These are phyloP conservation scores for Nycticebus coucang DNA, from an alignment of 2,113 vertebrate species.

Conservation along the genomic window DNA sequence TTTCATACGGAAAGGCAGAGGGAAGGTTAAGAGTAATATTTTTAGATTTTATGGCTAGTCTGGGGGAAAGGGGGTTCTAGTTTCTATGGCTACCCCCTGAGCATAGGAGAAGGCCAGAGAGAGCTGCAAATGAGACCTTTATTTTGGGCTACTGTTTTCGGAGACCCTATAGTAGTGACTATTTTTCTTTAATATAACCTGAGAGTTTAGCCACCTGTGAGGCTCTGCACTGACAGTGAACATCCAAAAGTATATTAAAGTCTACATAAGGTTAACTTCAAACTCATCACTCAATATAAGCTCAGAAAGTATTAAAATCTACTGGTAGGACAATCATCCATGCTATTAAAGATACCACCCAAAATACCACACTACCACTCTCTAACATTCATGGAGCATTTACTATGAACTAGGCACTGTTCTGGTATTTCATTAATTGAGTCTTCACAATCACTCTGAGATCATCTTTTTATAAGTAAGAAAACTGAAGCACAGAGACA, in stretches of 20 bases:
- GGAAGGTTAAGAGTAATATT: neutral
- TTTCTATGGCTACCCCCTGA: neutral
- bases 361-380: neutral
- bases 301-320: neutral
- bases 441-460: slow-evolving; percentile 17
- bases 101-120: neutral
- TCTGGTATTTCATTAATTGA: neutral
- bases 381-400: neutral
- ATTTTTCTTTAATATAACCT: neutral
- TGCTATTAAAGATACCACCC: neutral
- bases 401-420: neutral
- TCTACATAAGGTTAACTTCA: neutral
- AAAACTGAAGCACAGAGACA: slow-evolving; percentile 21
- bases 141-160: neutral
- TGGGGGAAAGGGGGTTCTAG: neutral
- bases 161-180: neutral
- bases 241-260: neutral
- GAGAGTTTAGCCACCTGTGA: neutral
- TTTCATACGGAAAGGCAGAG: neutral
- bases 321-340: neutral
- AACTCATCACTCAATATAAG: neutral
- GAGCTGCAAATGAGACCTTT: neutral
- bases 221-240: neutral
- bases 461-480: slow-evolving; percentile 48
- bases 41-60: neutral